Conservation (phyloP, 2,113 vertebrate species). For the Malurus cyaneus region DNA sequence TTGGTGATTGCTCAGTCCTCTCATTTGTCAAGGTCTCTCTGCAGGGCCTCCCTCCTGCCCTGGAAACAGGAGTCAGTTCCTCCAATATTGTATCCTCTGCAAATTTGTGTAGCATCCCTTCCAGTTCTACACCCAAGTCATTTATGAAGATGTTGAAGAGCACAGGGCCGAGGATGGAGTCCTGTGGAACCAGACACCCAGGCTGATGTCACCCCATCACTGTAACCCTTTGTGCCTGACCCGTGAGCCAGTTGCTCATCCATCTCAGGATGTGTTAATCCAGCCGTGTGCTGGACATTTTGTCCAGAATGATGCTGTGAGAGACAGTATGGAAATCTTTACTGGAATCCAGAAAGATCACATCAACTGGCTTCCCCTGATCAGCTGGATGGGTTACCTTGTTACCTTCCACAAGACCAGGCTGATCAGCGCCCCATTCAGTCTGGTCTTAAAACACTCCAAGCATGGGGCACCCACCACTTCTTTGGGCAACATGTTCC, state of each 20-base stretch:
- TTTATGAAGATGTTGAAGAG: background rate
- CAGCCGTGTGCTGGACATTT: background rate
- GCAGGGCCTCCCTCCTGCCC: accelerated
- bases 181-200: background rate
- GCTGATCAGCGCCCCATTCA: background rate
- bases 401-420: background rate
- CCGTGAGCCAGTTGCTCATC: background rate
- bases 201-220: background rate
- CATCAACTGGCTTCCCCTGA: background rate
- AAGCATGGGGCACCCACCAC: background rate
- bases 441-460: accelerated
- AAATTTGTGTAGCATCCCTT: background rate
- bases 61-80: background rate
- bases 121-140: no score
- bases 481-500: background rate
- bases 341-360: background rate
- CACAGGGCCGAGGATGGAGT: background rate
- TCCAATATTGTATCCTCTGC: background rate
- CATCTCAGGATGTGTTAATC: background rate
- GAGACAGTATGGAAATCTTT: background rate
- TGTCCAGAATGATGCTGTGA: background rate
- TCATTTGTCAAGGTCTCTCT: background rate
- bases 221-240: background rate
- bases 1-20: no score
- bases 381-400: background rate